Conservation (phyloP, 2,888 invertebrate genomes). For the Diaphora mendica region DNA sequence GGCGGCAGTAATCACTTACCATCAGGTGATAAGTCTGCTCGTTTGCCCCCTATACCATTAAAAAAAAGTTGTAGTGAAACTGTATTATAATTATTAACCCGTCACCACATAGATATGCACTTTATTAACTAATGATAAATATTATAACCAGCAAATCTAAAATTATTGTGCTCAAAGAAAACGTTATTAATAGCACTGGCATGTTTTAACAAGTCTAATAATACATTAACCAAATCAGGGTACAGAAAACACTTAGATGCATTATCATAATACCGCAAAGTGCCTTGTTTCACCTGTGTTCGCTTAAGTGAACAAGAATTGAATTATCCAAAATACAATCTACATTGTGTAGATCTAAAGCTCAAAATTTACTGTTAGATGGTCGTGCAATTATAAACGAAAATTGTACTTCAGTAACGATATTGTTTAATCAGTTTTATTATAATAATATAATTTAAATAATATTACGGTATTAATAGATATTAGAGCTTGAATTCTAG, state of each 20-base stretch:
- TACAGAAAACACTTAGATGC: slow-evolving; percentile 4
- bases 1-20: too few species aligned
- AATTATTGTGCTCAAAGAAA: background rate
- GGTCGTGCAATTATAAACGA: background rate
- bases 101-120: too few species aligned
- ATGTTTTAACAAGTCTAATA: background rate
- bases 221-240: background rate
- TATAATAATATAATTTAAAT: background rate
- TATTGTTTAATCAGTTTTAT: background rate
- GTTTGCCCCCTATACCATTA: too few species aligned
- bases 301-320: background rate
- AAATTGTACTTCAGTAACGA: background rate
- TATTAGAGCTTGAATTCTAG: background rate
- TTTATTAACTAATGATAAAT: too few species aligned
- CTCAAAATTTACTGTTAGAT: background rate
- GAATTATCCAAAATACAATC: background rate
- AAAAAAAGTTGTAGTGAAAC: too few species aligned
- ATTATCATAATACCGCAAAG: slow-evolving; percentile 7
- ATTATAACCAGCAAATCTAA: background rate
- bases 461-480: background rate
- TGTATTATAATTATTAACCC: too few species aligned
- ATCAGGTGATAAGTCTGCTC: too few species aligned
- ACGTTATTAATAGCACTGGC: background rate
- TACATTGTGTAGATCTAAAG: background rate
- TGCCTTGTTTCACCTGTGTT: background rate